Evolutionary conservation across 2,888 invertebrate genomes (phyloP).

Genomic region (Nephrotoma appendiculata): DNA sequence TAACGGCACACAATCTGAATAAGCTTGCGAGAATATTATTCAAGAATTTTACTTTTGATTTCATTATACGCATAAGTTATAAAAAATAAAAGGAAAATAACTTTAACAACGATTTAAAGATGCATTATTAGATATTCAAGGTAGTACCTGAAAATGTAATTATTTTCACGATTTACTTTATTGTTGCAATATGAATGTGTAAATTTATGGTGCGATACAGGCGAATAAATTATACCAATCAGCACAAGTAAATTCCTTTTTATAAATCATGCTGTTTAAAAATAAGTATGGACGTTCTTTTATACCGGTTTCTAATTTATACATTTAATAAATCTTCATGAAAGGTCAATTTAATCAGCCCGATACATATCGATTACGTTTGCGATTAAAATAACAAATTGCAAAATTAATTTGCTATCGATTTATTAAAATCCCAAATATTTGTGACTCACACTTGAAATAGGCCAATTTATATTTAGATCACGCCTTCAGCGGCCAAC

Average conservation of each 20-base stretch:
- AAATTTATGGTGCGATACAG: neutral
- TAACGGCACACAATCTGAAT: neutral
- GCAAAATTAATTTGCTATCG: neutral
- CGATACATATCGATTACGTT: neutral
- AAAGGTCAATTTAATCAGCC: neutral
- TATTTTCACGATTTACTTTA: neutral
- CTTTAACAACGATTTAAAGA: neutral
- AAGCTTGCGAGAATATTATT: neutral
- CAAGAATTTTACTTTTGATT: neutral
- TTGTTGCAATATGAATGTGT: neutral
- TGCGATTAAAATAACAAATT: neutral
- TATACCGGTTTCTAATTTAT: neutral
- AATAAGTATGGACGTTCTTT: neutral
- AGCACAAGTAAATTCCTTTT: neutral
- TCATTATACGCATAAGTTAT: neutral
- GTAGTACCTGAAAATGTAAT: neutral
- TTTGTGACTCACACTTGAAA: neutral
- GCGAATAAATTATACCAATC: neutral
- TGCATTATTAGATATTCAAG: neutral
- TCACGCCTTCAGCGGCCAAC: neutral
- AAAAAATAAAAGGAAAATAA: neutral
- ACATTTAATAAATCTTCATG: neutral
- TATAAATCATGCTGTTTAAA: neutral
- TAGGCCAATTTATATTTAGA: neutral
- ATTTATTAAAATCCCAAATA: neutral